Evolutionary conservation across 35 echinoderm and acorn worm species (phyloP), one percentile per base, ranked within the genome.

Genomic region (Anneissia japonica): DNA sequence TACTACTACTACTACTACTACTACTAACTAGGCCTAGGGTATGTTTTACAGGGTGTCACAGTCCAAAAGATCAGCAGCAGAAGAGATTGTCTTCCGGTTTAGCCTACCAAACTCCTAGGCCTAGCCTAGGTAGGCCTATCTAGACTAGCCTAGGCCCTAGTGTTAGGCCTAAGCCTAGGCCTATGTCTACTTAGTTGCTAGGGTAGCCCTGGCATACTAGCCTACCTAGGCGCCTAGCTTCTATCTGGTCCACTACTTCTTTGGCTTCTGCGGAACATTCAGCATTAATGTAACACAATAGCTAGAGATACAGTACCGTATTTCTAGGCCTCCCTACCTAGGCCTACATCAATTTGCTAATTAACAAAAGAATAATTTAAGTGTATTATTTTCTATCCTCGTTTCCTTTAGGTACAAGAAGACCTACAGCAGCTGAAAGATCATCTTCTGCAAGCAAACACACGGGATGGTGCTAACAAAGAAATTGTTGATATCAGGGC

Each of bases 371-470:
- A 13, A 30, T 86, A 35, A 86, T 86, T 75, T 29, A 29, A 77
- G 33, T 23, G 7, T 78, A 31, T n/a, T 31, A 30, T 36, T 30
- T 39, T 34, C 1, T 55, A 1, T 89, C 13, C 38, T 46, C n/a
- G 35, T 55, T 51, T 31, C 45, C 79, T 79, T 0, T 72, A 97
- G 94, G 94, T 97, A 23, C 94, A 93, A 84, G 94, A 97, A 36
- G 94, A 97, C 72, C 81, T 97, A 9, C 90, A 93, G 38, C 94
- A 93, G 46, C 84, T 97, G 4, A 84, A 82, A 74, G 94, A 97
- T 81, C 83, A 87, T 29, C 80, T 97, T 0, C 31, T 87, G 23
- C 94, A 97, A 74, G 92, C 80, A 35, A 97, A 81, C 38, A 12
- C 51, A 2, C 11, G 19, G 26, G 43, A 90, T 6, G 79, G 76